phyloP scores from a whole-genome alignment of 1,140 invertebrate genomes.

The Drosophila kepulauana region DNA sequence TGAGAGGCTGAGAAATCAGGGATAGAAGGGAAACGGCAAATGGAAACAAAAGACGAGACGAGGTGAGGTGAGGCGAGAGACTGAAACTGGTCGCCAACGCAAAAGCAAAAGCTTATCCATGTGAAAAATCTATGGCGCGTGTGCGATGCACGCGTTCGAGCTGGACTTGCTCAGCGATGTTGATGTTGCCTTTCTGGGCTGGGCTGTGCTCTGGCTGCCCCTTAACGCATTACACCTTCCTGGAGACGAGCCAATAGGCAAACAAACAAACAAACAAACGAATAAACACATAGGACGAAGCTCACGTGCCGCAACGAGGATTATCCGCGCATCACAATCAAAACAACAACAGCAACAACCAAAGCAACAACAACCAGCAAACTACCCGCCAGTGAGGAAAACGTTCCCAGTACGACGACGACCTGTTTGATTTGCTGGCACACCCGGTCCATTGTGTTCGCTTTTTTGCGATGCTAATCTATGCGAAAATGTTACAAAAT shows the following conservation, averaged over 20 bases:
- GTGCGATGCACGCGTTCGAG: conserved; percentile 57
- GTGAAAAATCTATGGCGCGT: conserved; percentile 80
- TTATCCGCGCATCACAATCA: conserved; percentile 81
- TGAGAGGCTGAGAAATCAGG: conserved; percentile 8
- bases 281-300: conserved; percentile 48
- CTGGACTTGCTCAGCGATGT: conserved; percentile 25
- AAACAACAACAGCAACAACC: conserved; percentile 57
- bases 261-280: conserved; percentile 59
- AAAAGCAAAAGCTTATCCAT: conserved; percentile 70
- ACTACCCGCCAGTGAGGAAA: conserved; percentile 56
- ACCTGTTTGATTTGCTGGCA: conserved; percentile 78
- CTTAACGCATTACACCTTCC: conserved; percentile 76
- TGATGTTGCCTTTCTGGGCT: background rate
- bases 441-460: conserved; percentile 35
- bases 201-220: conserved; percentile 16
- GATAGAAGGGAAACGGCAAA: conserved; percentile 36
- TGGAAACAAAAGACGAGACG: conserved; percentile 6
- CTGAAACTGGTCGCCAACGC: conserved; percentile 35
- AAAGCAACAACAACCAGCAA: conserved; percentile 55
- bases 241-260: conserved; percentile 40
- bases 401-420: conserved; percentile 48
- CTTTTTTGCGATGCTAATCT: conserved; percentile 84
- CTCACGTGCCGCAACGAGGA: conserved; percentile 71
- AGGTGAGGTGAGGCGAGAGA: background rate
- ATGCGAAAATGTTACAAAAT: conserved; percentile 84